Evolutionary conservation across 1,140 invertebrate species (phyloP).

Genomic region (Drosophila bocqueti): DNA sequence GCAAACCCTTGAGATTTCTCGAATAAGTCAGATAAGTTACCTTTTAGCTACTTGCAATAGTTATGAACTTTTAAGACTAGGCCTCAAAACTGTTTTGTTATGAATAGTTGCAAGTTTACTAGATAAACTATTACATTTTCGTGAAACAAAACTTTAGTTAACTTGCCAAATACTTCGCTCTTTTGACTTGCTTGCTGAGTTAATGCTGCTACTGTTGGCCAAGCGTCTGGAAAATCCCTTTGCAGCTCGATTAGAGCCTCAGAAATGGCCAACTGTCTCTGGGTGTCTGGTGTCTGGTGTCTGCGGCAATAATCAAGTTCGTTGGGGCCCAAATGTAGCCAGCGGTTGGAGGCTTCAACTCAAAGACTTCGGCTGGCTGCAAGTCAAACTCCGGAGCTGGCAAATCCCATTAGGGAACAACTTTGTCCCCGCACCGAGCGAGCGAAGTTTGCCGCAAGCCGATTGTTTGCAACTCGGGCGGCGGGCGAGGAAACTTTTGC

Average conservation of each 20-base stretch:
- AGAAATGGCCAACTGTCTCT: slow-evolving; percentile 14
- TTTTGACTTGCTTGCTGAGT: background rate
- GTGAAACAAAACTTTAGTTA: background rate
- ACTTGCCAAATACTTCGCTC: background rate
- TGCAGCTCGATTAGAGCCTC: slow-evolving; percentile 1
- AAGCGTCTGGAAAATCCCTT: slow-evolving; percentile 21
- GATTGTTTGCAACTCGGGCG: slow-evolving; percentile 27
- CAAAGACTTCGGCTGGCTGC: slow-evolving; percentile 22
- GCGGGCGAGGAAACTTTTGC: slow-evolving; percentile 43
- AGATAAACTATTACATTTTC: background rate
- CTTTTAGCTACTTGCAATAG: background rate
- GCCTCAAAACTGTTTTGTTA: too few species aligned
- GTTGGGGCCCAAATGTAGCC: slow-evolving; percentile 38
- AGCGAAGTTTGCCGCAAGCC: slow-evolving; percentile 51
- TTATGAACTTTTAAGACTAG: too few species aligned
- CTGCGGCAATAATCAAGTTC: slow-evolving; percentile 26
- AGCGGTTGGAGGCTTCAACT: slow-evolving; percentile 9
- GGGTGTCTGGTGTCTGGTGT: slow-evolving; percentile 19
- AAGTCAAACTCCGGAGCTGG: slow-evolving; percentile 36
- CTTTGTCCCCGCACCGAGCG: slow-evolving; percentile 29
- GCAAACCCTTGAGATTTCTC: background rate
- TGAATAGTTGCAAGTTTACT: background rate
- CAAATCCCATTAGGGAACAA: slow-evolving; percentile 55
- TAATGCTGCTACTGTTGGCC: background rate
- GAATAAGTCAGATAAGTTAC: background rate